phyloP scores from a whole-genome alignment of 2,797 vertebrate genomes.

The Acanthornis magna region DNA sequence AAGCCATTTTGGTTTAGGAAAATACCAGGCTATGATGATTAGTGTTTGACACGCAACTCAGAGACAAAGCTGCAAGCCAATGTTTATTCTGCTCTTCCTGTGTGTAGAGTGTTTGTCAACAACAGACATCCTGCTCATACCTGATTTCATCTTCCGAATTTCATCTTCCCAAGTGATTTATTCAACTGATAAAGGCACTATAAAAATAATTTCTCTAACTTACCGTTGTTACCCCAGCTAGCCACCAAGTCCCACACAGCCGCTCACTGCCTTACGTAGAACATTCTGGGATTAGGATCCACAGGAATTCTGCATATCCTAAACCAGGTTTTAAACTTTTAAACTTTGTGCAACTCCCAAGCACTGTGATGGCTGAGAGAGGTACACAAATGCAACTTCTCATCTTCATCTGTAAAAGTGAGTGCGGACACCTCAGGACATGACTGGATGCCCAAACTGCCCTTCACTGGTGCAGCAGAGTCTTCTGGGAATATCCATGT shows the following conservation, averaged over 20 bases:
- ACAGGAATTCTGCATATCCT: not conserved
- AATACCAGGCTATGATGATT: not conserved
- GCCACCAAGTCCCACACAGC: too few species aligned
- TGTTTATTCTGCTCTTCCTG: not conserved
- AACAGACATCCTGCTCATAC: not conserved
- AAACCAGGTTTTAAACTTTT: not conserved
- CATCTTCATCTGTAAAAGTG: not conserved
- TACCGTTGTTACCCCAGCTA: not conserved
- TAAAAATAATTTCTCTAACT: not conserved
- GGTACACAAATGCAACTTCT: not conserved
- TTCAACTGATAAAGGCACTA: not conserved
- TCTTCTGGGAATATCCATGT: not conserved
- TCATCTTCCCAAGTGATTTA: not conserved
- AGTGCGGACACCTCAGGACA: not conserved
- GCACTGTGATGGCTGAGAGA: rapidly evolving
- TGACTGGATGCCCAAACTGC: not conserved
- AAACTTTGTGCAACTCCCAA: not conserved
- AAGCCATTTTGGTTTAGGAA: slow-evolving; percentile 37
- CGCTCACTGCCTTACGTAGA: rapidly evolving
- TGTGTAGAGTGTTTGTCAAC: not conserved
- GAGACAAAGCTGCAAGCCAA: not conserved
- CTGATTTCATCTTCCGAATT: not conserved
- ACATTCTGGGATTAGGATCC: not conserved
- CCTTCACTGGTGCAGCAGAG: not conserved
- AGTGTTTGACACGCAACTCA: rapidly evolving